Percentiles rank a stretch among this genome's conserved stretches.
These are phyloP conservation scores for Onychostoma macrolepis DNA, from an alignment of 2,113 vertebrate genomes.

Conservation along the genomic window DNA sequence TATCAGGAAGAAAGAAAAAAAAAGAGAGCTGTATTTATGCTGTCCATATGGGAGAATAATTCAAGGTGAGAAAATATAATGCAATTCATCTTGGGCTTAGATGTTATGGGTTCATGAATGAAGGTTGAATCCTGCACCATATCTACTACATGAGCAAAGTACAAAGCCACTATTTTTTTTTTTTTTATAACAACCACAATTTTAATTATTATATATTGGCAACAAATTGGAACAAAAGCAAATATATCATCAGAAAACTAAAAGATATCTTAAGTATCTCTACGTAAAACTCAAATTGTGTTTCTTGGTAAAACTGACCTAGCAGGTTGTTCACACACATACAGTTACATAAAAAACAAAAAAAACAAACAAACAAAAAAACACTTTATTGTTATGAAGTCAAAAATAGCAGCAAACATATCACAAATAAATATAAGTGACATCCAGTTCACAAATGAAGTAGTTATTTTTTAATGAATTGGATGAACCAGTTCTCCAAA, in stretches of 20 bases:
- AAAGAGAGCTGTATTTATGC: neutral
- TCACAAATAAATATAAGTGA: no score
- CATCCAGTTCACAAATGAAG: neutral
- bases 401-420: no score
- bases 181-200: neutral
- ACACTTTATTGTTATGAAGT: no score
- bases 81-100: neutral
- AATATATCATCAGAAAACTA: neutral
- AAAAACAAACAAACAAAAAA: no score
- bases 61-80: neutral
- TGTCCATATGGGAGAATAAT: neutral
- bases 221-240: neutral
- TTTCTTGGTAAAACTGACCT: neutral
- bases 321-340: neutral
- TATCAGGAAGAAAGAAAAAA: neutral
- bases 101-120: neutral
- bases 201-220: neutral
- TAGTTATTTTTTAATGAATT: neutral
- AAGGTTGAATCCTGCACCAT: neutral
- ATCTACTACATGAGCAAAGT: neutral
- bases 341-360: neutral
- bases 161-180: neutral
- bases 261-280: no score
- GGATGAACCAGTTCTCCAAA: neutral
- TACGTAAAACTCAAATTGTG: neutral